Evolutionary conservation across 1,140 invertebrate species (phyloP).

Genomic region (Drosophila orena): DNA sequence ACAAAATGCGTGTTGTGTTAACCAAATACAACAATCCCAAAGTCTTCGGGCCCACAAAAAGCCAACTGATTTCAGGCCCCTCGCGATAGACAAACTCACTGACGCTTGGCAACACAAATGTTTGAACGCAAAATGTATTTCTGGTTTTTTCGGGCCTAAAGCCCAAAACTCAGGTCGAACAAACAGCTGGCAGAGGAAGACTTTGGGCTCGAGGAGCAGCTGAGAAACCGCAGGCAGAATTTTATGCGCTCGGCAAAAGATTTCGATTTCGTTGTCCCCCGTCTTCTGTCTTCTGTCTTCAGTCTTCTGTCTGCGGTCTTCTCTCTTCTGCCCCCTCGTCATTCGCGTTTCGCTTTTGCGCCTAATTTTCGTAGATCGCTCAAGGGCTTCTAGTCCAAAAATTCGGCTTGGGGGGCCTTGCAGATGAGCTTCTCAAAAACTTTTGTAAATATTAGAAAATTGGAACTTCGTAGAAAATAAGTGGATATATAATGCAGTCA

Average conservation of each 20-base stretch:
- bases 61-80: conserved; percentile 28
- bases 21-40: conserved; percentile 8
- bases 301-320: conserved; percentile 19
- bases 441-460: neutral
- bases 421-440: conserved; percentile 33
- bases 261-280: conserved; percentile 65
- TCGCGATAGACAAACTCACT: conserved; percentile 35
- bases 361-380: conserved; percentile 52
- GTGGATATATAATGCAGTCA: too few relatives aligned
- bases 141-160: conserved; percentile 48
- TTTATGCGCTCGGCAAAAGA: conserved; percentile 81
- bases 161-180: conserved; percentile 44
- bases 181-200: conserved; percentile 42
- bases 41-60: conserved; percentile 31
- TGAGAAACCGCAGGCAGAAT: conserved; percentile 65
- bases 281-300: conserved; percentile 22
- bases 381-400: conserved; percentile 26
- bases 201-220: conserved; percentile 5
- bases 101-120: conserved; percentile 74
- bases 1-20: conserved; percentile 71
- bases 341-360: conserved; percentile 54
- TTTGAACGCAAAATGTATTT: conserved; percentile 55
- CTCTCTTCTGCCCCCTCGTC: conserved; percentile 44
- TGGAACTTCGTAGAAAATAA: neutral
- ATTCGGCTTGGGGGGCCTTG: neutral